A percentile compares a stretch with the other conserved stretches of the same genome.
Conservation (phyloP, 92 coral and sea anemone species). For the Scolanthus callimorphus region DNA sequence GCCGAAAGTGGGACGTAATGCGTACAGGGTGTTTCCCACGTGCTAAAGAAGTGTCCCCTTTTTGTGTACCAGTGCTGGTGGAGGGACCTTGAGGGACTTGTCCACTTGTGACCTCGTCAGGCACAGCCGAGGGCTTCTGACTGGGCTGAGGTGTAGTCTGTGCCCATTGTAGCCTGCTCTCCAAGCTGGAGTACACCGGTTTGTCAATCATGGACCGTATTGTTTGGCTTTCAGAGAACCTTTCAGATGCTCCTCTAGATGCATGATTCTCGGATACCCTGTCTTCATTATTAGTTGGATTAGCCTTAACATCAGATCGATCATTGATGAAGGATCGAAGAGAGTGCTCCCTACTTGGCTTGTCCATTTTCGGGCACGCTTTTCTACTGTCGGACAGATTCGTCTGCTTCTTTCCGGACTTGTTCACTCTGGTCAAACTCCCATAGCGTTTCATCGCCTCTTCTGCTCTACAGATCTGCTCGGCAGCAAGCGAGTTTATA, state of each 20-base stretch:
- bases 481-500: constrained; percentile 1
- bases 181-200: constrained; percentile 49
- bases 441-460: not conserved
- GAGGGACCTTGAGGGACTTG: no score
- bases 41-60: not conserved
- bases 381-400: no score
- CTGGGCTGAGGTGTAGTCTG: constrained; percentile 13
- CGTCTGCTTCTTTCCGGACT: no score
- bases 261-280: no score
- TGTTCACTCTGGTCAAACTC: not conserved
- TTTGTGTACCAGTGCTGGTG: not conserved
- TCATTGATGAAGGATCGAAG: no score
- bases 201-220: constrained; percentile 57
- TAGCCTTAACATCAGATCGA: no score
- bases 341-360: no score
- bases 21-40: not conserved
- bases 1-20: constrained; percentile 74
- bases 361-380: no score
- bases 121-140: not conserved
- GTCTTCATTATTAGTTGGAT: no score
- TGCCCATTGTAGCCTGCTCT: constrained; percentile 38
- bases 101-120: not conserved
- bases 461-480: constrained; percentile 22
- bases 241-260: no score
- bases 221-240: constrained; percentile 21